Percentiles rank a stretch among this genome's conserved stretches.
phyloP scores from a whole-genome alignment of 2,797 vertebrate species.

The Prunella strophiata region DNA sequence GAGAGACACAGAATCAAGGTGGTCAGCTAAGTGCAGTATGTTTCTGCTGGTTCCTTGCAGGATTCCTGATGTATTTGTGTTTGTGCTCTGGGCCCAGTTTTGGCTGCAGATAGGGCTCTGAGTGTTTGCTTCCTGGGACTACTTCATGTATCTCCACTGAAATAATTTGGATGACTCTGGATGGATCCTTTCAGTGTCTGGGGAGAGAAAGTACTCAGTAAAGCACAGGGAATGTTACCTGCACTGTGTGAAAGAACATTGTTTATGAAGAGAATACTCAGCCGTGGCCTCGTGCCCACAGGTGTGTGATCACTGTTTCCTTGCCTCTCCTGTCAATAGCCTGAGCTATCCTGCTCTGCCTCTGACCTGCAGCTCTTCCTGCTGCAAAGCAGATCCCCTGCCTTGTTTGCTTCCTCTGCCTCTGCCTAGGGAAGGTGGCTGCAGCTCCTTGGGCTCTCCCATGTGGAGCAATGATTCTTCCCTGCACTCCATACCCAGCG shows the following conservation, averaged over 20 bases:
- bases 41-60: not conserved
- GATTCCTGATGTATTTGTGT: not conserved
- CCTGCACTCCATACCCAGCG: rapidly evolving
- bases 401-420: not conserved
- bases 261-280: not conserved
- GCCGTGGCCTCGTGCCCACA: rapidly evolving
- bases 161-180: not conserved
- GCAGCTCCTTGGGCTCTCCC: not conserved
- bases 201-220: not conserved
- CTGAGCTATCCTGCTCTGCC: not conserved
- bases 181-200: not conserved
- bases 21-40: constrained; percentile 31
- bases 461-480: not conserved
- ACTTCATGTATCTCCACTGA: not conserved
- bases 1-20: constrained; percentile 26
- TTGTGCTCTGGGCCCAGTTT: not conserved
- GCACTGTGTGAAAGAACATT: not conserved
- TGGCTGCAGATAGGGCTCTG: not conserved
- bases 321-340: not conserved
- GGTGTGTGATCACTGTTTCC: not conserved
- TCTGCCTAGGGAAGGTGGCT: not conserved
- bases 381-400: not conserved
- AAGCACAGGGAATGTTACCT: not conserved
- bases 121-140: not conserved
- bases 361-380: not conserved